Base-by-base conservation (phyloP, 2,797 vertebrate species). In the Aselliscus stoliczkanus region DNA sequence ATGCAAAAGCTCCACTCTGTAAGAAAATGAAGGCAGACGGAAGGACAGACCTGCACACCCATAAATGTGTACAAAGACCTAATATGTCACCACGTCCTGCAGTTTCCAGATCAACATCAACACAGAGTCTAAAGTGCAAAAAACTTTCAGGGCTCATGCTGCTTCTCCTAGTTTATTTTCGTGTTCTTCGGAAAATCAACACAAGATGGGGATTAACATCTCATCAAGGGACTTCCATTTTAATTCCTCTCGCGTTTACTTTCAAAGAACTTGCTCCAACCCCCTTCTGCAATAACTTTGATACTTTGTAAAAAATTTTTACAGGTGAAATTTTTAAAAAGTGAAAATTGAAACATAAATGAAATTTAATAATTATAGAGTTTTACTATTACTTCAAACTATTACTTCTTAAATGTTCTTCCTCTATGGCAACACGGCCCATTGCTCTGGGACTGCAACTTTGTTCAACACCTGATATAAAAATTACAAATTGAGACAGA, bases 281-380 rank as follows among this genome's bases (percentile, higher is more conserved):
- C n/a, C n/a, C 13, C 11, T 29, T 72, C 44, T 14, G 17, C 5
- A 65, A 67, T 31, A n/a, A 67, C 76, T 88, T 60, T 47, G 29
- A 86, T n/a, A 47, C n/a, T 47, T 54, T 20, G 3, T 54, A 54
- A 54, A 54, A 54, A 54, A 56, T 91, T 18, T 18, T 90, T 17
- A 20, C 23, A 37, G 1, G 14, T 37, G 64, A 65, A 37, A 7
- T 72, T 65, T 93, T 39, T 20, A 50, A 81, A 73, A 80, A 75
- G 52, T 62, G 81, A 96, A 67, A 81, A 96, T 54, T 60, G 84
- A 93, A 84, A 39, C 23, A 23, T 67, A 80, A 69, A 62, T 37
- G 65, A 56, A 20, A 76, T 7, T 73, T 34, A 15, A 80, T 76
- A 52, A 21, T 52, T 77, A 77, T 37, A 44, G 21, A 17, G 27